A percentile compares a stretch with the other conserved stretches of the same genome.
phyloP scores from a whole-genome alignment of 2,113 vertebrate species.

The Ovis canadensis region DNA sequence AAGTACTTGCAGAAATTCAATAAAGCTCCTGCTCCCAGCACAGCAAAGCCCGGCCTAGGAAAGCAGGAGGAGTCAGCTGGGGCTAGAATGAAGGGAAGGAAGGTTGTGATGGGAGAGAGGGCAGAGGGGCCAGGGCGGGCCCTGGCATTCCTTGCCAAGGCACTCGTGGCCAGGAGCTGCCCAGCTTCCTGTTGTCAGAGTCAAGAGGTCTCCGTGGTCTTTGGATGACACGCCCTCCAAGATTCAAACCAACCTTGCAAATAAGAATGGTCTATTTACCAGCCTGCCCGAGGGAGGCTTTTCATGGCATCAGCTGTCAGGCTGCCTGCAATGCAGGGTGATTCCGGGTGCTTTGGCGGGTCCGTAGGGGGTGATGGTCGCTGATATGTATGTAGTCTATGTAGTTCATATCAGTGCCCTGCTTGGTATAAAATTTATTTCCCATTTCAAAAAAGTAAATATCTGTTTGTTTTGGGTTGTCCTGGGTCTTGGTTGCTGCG shows the following conservation, averaged over 20 bases:
- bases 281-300: not conserved
- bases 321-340: not conserved
- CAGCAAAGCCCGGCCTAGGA: not conserved
- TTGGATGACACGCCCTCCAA: fast-evolving
- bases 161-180: not conserved
- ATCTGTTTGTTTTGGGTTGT: not conserved
- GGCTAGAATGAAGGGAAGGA: not conserved
- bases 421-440: not conserved
- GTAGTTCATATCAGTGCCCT: not conserved
- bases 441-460: not conserved
- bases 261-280: not conserved
- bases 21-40: slow-evolving; percentile 50
- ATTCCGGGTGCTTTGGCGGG: not conserved
- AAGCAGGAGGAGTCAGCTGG: not conserved
- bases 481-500: not conserved
- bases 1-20: slow-evolving; percentile 68
- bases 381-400: not conserved
- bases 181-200: not conserved
- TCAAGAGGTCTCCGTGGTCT: not conserved
- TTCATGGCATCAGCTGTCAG: not conserved
- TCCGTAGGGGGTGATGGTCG: not conserved
- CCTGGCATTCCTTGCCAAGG: not conserved
- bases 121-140: not conserved
- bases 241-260: not conserved
- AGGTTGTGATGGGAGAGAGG: not conserved